These are phyloP conservation scores for Hydrocynus forskahlii DNA, from an alignment of 2,797 vertebrate genomes.

Conservation along the genomic window DNA sequence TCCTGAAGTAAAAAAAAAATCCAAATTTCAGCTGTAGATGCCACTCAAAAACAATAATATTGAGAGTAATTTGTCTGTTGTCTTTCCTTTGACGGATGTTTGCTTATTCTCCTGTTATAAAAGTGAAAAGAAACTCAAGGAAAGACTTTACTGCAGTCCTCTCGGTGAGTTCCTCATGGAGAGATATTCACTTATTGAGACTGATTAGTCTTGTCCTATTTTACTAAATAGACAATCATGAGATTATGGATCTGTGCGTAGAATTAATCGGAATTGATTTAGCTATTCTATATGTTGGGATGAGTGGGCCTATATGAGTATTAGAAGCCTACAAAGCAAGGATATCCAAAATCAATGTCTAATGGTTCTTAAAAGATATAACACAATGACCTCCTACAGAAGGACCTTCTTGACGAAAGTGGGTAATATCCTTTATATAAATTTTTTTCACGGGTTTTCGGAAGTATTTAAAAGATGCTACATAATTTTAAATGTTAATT, in stretches of 20 bases:
- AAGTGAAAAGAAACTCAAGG: not conserved
- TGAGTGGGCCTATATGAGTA: not conserved
- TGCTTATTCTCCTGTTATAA: slow-evolving; percentile 14
- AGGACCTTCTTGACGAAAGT: not conserved
- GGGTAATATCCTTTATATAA: too few species aligned
- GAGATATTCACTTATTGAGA: not conserved
- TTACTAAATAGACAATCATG: slow-evolving; percentile 22
- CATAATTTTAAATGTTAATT: too few species aligned
- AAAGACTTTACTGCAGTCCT: not conserved
- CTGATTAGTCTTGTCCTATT: slow-evolving; percentile 14
- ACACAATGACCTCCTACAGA: not conserved
- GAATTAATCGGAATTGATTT: slow-evolving; percentile 20
- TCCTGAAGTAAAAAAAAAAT: slow-evolving; percentile 35
- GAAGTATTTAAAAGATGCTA: too few species aligned
- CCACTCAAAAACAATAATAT: slow-evolving; percentile 40
- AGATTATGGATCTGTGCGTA: slow-evolving; percentile 9
- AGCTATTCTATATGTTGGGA: not conserved
- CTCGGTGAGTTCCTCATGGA: not conserved
- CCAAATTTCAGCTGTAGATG: slow-evolving; percentile 30
- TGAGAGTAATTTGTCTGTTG: slow-evolving; percentile 31
- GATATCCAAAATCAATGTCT: not conserved
- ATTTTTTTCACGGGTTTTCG: not conserved
- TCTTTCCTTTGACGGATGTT: slow-evolving; percentile 30
- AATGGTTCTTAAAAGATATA: not conserved
- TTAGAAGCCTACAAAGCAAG: not conserved